These are phyloP conservation scores for Carlito syrichta DNA, from an alignment of 2,113 vertebrate species.

Conservation along the genomic window DNA sequence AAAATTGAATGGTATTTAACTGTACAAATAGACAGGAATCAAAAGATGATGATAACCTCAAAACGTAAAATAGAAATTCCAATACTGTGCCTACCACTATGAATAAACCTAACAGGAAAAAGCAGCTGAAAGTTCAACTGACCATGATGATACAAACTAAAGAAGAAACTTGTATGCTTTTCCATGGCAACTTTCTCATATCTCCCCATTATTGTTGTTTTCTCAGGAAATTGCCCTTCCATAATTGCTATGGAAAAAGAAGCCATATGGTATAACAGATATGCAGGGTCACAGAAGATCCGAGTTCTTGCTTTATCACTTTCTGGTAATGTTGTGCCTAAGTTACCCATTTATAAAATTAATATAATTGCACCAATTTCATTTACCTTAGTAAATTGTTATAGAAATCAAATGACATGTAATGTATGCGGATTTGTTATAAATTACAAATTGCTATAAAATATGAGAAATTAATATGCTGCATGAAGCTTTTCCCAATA, in stretches of 20 bases:
- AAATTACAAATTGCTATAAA: neutral
- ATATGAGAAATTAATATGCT: neutral
- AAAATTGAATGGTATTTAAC: neutral
- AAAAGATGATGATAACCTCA: neutral
- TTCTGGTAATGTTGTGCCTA: neutral
- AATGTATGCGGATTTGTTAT: neutral
- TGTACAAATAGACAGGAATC: neutral
- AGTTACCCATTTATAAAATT: neutral
- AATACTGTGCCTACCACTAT: neutral
- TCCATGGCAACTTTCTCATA: neutral
- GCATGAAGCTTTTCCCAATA: neutral
- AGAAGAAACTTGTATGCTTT: neutral
- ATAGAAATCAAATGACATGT: neutral
- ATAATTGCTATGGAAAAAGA: constrained; percentile 13
- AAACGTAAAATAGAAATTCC: neutral
- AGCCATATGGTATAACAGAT: neutral
- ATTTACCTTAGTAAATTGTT: neutral
- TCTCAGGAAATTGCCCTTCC: neutral
- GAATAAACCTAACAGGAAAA: neutral
- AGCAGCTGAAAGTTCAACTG: neutral
- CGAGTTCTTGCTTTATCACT: neutral
- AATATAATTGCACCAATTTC: neutral
- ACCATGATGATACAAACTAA: neutral
- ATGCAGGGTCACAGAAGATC: neutral
- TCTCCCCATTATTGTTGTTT: neutral